Percentiles rank a stretch among this genome's conserved stretches.
phyloP scores from a whole-genome alignment of 1,140 invertebrate genomes.

The Nasonia longicornis region DNA sequence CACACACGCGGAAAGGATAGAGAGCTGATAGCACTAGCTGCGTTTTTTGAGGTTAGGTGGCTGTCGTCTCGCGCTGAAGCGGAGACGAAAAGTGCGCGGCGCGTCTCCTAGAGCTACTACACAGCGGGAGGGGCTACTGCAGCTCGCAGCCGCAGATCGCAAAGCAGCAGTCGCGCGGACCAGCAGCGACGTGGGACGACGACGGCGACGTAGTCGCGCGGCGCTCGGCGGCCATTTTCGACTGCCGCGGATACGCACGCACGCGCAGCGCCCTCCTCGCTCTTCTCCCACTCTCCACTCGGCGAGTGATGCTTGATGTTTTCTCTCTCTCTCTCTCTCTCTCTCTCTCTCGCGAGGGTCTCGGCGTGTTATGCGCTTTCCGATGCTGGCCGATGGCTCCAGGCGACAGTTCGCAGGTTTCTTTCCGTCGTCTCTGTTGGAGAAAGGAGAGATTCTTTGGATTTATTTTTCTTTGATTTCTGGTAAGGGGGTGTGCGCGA shows the following conservation, averaged over 20 bases:
- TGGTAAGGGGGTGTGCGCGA: too few species aligned
- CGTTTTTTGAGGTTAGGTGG: conserved; percentile 33
- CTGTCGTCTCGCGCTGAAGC: background rate
- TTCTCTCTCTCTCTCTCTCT: conserved; percentile 1
- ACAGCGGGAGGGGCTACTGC: background rate
- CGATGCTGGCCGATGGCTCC: background rate
- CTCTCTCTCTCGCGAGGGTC: background rate
- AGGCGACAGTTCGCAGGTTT: too few species aligned
- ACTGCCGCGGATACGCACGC: conserved; percentile 54
- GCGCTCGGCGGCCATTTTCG: conserved; percentile 63
- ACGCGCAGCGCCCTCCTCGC: conserved; percentile 38
- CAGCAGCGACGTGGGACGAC: conserved; percentile 34
- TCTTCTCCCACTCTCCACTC: conserved; percentile 40
- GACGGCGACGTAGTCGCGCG: conserved; percentile 46
- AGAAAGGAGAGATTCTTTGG: too few species aligned
- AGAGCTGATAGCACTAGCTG: background rate
- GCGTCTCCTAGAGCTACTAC: background rate
- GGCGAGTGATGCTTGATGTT: too few species aligned
- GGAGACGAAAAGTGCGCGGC: background rate
- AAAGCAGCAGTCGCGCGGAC: background rate
- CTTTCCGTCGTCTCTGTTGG: too few species aligned
- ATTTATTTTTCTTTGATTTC: too few species aligned
- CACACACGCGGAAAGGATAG: background rate
- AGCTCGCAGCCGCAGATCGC: background rate
- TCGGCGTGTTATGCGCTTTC: background rate